Conservation (phyloP, 2,797 vertebrate genomes). For the Muraenolepis orangiensis region DNA sequence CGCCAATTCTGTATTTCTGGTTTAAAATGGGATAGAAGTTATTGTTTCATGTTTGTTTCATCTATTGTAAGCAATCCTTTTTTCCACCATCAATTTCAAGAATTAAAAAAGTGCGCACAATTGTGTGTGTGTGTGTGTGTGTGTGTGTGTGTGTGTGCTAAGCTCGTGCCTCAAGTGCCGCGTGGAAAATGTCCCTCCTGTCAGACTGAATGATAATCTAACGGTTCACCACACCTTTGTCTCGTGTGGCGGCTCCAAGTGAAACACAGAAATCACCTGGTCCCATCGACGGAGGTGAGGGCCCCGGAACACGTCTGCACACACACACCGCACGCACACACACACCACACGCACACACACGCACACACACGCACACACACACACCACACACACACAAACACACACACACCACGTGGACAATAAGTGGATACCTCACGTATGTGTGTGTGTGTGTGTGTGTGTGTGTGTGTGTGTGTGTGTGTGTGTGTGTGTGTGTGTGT, state of each 20-base stretch:
- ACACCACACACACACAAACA: too few species aligned
- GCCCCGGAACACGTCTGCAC: not conserved
- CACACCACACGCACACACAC: too few species aligned
- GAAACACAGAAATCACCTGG: not conserved
- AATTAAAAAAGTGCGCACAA: not conserved
- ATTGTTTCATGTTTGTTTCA: not conserved
- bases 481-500: constrained; percentile 32
- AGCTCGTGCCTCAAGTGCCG: not conserved
- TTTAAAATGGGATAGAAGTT: not conserved
- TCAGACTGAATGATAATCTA: not conserved
- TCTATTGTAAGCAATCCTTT: not conserved
- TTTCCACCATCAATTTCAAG: not conserved
- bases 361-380: too few species aligned
- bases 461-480: constrained; percentile 34
- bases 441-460: constrained; percentile 5
- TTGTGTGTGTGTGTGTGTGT: constrained; percentile 29
- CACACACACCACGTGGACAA: too few species aligned
- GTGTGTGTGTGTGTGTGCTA: constrained; percentile 5
- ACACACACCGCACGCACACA: too few species aligned
- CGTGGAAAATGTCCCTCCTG: not conserved
- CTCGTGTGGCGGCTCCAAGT: not conserved
- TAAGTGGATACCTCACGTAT: too few species aligned
- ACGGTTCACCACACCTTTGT: not conserved
- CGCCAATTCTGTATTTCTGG: too few species aligned
- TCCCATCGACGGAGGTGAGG: not conserved